Base-by-base conservation (phyloP, 2,888 invertebrate species). In the Drosophila nr. fundita region DNA sequence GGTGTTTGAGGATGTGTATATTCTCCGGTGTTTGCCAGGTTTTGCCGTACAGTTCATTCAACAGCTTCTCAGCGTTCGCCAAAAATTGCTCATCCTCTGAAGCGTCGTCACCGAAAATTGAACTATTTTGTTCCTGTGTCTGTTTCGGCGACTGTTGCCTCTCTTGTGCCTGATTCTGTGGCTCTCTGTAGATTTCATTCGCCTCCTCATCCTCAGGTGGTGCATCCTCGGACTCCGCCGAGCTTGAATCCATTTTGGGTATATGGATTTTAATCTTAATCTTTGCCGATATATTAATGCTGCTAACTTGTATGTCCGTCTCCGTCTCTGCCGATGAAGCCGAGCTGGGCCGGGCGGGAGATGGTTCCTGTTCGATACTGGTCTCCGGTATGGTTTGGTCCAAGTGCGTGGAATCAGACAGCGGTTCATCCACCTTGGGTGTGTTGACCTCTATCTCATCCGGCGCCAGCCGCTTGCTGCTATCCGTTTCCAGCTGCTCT, bases 21-120 rank as follows among this genome's bases (percentile, higher is more conserved):
- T 92, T 85, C 49, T 92, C 92, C 0, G 93, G 93, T 0, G 93
- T 93, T 74, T 92, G 90, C 93, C 93, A 93, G 3, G 88, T 63
- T 48, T 91, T 86, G 3, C 93, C 93, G 63, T 93, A 93, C 0
- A 93, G 54, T 71, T 93, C 79, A 54, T 89, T 91, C 5, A 93
- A 69, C 10, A 93, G 59, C 53, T 87, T 79, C 65, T 93, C 89
- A 0, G 92, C 91, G 4, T 87, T 80, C 0, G 83, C 81, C 38
- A 92, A 71, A 36, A 92, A 90, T 49, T 90, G 59, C 34, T 83
- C 78, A 63, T 85, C 77, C 59, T 85, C 81, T 2, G 85, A 71
- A 3, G 68, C 73, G 27, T 74, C 74, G 1, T 50, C 74, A 8
- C 24, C 10, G 3, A 83, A 49, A 2, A 78, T 32, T 0, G 80